Evolutionary conservation across 2,888 invertebrate species (phyloP).

Genomic region (Aporophyla lueneburgensis): DNA sequence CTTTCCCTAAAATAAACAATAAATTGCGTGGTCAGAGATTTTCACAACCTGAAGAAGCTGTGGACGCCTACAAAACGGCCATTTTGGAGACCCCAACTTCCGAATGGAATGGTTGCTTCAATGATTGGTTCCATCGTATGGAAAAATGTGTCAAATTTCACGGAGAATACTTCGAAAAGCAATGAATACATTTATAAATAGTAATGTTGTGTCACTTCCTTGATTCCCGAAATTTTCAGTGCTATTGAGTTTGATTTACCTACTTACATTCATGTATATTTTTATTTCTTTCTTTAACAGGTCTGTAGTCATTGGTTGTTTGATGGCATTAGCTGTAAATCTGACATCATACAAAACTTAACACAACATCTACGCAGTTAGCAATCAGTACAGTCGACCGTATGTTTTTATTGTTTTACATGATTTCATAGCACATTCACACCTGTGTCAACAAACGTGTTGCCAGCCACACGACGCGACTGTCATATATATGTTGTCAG

Average conservation of each 20-base stretch:
- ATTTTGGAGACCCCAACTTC: too few species aligned
- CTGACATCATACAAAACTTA: conserved; percentile 15
- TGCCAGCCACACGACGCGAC: conserved; percentile 41
- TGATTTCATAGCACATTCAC: conserved; percentile 60
- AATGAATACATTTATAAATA: too few species aligned
- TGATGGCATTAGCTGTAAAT: conserved; percentile 11
- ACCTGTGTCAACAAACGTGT: conserved; percentile 65
- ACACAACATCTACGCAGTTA: conserved; percentile 34
- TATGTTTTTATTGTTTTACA: conserved; percentile 56
- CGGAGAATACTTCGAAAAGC: too few species aligned
- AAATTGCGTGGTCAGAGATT: too few species aligned
- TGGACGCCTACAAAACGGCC: too few species aligned
- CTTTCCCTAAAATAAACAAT: too few species aligned
- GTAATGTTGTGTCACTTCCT: too few species aligned
- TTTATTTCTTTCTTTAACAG: background rate
- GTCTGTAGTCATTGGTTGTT: background rate
- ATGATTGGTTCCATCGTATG: too few species aligned
- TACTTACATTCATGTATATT: background rate
- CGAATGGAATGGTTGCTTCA: too few species aligned
- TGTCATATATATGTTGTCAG: conserved; percentile 4
- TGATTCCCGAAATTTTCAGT: too few species aligned
- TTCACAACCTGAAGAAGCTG: too few species aligned
- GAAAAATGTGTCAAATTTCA: too few species aligned
- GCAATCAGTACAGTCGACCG: conserved; percentile 31
- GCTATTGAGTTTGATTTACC: background rate